Conservation (phyloP, 92 coral and sea anemone species). For the Paramuricea clavata region DNA sequence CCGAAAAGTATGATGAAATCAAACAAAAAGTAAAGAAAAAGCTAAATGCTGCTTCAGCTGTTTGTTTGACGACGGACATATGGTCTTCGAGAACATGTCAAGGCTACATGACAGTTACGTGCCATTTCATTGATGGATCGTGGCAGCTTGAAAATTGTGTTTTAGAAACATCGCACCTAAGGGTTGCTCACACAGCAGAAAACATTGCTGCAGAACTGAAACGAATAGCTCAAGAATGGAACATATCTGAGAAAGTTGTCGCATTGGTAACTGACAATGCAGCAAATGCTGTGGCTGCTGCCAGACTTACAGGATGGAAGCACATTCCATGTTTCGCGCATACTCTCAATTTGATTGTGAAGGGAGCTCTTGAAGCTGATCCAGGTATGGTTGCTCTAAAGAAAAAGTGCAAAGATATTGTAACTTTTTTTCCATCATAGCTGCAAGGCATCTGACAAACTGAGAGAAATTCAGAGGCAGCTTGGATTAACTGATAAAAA, state of each 20-base stretch:
- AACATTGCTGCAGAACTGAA: slow-evolving; percentile 19
- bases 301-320: slow-evolving; percentile 49
- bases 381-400: slow-evolving; percentile 45
- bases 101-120: slow-evolving; percentile 41
- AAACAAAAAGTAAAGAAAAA: slow-evolving; percentile 21
- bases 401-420: not conserved
- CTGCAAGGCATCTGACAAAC: slow-evolving; percentile 48
- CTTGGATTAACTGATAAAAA: not conserved
- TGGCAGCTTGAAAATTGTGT: slow-evolving; percentile 53
- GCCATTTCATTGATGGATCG: slow-evolving; percentile 32
- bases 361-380: slow-evolving; percentile 50
- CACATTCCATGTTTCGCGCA: slow-evolving; percentile 57
- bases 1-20: slow-evolving; percentile 25
- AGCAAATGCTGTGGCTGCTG: slow-evolving; percentile 46
- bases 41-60: slow-evolving; percentile 24
- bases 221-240: slow-evolving; percentile 44
- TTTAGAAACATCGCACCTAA: slow-evolving; percentile 45
- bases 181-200: slow-evolving; percentile 36
- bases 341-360: slow-evolving; percentile 40
- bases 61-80: slow-evolving; percentile 37
- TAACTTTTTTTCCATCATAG: slow-evolving; percentile 32
- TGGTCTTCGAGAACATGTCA: slow-evolving; percentile 40
- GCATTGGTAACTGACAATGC: slow-evolving; percentile 57
- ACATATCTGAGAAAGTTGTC: slow-evolving; percentile 40
- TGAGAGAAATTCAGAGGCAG: slow-evolving; percentile 2